phyloP scores from a whole-genome alignment of 1,140 invertebrate species.

The Hycleus cichorii region DNA sequence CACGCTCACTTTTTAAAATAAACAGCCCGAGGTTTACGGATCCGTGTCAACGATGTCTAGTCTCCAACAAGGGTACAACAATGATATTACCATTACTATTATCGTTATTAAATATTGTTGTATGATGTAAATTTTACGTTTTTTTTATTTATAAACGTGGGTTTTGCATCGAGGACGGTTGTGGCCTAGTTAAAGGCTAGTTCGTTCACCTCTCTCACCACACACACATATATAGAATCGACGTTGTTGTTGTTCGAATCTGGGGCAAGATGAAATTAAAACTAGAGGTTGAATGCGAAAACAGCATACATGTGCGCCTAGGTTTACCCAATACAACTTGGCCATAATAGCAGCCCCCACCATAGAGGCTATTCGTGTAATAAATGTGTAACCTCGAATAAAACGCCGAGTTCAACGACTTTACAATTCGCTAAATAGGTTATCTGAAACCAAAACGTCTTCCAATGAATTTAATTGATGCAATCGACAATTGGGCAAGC shows the following conservation, averaged over 20 bases:
- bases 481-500: not conserved
- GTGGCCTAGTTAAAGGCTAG: slow-evolving; percentile 30
- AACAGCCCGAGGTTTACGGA: slow-evolving; percentile 24
- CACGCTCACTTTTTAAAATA: slow-evolving; percentile 27
- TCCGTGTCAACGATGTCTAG: slow-evolving; percentile 28
- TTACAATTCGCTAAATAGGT: slow-evolving; percentile 36
- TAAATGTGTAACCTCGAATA: slow-evolving; percentile 24
- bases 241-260: slow-evolving; percentile 24
- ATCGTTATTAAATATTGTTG: not conserved
- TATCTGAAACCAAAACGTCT: slow-evolving; percentile 28
- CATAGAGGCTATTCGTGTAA: not conserved
- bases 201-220: slow-evolving; percentile 34
- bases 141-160: not conserved
- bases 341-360: slow-evolving; percentile 20
- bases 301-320: slow-evolving; percentile 30
- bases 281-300: slow-evolving; percentile 38
- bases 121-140: not conserved
- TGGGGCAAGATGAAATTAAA: slow-evolving; percentile 43
- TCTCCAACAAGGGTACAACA: slow-evolving; percentile 10
- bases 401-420: slow-evolving; percentile 35
- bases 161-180: slow-evolving; percentile 28
- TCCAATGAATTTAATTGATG: slow-evolving; percentile 16
- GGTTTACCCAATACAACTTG: slow-evolving; percentile 25
- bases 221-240: slow-evolving; percentile 12
- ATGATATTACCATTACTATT: not conserved